These are phyloP conservation scores for Camponotus vicinus DNA, from an alignment of 1,140 invertebrate genomes.

Conservation along the genomic window DNA sequence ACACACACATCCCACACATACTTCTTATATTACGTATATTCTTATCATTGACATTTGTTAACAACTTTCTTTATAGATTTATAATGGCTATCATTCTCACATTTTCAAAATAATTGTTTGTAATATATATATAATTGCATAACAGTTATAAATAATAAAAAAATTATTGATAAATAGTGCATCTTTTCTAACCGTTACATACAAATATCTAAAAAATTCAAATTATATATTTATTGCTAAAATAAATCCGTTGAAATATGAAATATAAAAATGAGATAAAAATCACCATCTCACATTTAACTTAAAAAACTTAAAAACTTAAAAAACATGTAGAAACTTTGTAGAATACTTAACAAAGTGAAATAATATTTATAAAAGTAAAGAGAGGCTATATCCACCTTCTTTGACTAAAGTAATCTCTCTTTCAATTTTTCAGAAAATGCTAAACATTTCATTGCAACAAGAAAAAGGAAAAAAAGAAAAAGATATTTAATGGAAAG, in stretches of 20 bases:
- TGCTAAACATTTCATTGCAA: neutral
- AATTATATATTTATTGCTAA: neutral
- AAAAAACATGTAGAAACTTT: neutral
- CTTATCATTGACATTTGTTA: neutral
- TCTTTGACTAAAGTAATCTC: neutral
- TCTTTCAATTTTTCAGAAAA: neutral
- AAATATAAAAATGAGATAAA: constrained; percentile 14
- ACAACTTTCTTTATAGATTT: neutral
- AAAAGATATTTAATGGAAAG: neutral
- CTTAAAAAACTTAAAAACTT: neutral
- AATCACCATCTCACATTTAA: neutral
- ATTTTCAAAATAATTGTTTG: neutral
- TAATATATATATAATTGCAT: neutral
- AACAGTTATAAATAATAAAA: neutral
- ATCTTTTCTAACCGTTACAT: neutral
- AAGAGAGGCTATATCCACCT: neutral
- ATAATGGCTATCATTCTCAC: neutral
- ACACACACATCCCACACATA: neutral
- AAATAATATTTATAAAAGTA: neutral
- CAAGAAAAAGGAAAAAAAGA: no score
- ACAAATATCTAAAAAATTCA: neutral
- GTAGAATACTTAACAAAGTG: neutral
- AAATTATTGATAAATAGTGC: neutral
- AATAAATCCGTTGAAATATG: neutral
- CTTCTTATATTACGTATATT: neutral